Evolutionary conservation across 2,797 vertebrate species (phyloP).

Genomic region (Chloroceryle inda): DNA sequence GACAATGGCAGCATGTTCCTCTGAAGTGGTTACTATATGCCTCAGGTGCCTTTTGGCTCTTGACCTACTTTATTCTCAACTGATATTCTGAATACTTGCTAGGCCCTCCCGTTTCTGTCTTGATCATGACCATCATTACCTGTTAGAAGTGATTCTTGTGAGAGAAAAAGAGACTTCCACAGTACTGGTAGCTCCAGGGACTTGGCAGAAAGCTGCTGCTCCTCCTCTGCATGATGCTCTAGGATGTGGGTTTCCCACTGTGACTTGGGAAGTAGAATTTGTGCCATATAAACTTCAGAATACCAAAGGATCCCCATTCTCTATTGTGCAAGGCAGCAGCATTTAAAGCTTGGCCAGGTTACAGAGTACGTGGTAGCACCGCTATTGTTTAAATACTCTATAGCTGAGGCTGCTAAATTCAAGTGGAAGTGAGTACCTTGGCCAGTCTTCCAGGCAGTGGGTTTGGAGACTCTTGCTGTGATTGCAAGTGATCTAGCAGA

Average conservation of each 20-base stretch:
- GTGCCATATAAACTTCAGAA: background rate
- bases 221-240: rapidly evolving
- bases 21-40: background rate
- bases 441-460: background rate
- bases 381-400: background rate
- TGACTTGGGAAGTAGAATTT: background rate
- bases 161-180: background rate
- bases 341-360: background rate
- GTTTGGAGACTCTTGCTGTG: background rate
- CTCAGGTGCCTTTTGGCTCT: background rate
- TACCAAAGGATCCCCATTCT: background rate
- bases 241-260: background rate
- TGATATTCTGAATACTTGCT: background rate
- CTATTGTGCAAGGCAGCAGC: background rate
- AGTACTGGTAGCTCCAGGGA: background rate
- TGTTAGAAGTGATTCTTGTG: background rate
- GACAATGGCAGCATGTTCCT: background rate
- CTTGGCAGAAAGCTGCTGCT: background rate
- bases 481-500: background rate
- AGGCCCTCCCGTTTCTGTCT: background rate
- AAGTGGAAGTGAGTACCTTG: background rate
- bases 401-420: background rate
- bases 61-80: background rate
- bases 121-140: background rate
- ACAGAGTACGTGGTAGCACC: background rate